Base-by-base conservation (phyloP, 2,797 vertebrate species). In the Novumbra hubbsi region DNA sequence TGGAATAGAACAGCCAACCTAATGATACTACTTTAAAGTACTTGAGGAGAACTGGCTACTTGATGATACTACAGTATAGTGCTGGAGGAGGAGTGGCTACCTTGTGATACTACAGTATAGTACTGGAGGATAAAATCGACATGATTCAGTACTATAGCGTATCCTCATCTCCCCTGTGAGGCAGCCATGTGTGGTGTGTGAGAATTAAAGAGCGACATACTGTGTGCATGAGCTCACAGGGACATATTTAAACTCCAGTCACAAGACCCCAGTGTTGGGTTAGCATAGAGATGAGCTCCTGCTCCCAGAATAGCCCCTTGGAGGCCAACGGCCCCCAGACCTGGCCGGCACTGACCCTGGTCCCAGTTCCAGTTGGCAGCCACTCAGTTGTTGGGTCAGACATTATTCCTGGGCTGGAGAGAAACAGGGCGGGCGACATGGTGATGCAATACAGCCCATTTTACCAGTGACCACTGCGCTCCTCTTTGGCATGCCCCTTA, bases 311-410 rank as follows among this genome's bases (percentile, higher is more conserved):
- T 94, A 94, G 91, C 88, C 88, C 87, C 83, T 83, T 11, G 72
- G 57, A 70, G 17, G 49, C 16, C 49, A 7, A 69, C 32, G 85
- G 87, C 87, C 77, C 73, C 75, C 83, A 83, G 83, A 86, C 21
- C 11, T 68, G 86, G 83, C 87, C 67, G 73, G 76, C 81, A 72
- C 73, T 87, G 88, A 92, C 91, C 91, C 91, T 88, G 88, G 83
- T 82, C 86, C 60, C 80, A 87, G 92, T 92, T 91, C 92, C 91
- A 92, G 78, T 91, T 93, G 92, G 90, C 91, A 92, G 89, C 87
- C 86, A 78, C 84, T 77, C 91, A 92, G 91, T 91, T 92, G 92
- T 91, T 85, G 87, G 90, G 88, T 91, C 86, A 90, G 86, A 87
- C 90, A 84, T 86, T 87, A 81, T 88, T 87, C 82, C 85, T 88